phyloP scores from a whole-genome alignment of 2,888 invertebrate genomes.

The Plutella xylostella region DNA sequence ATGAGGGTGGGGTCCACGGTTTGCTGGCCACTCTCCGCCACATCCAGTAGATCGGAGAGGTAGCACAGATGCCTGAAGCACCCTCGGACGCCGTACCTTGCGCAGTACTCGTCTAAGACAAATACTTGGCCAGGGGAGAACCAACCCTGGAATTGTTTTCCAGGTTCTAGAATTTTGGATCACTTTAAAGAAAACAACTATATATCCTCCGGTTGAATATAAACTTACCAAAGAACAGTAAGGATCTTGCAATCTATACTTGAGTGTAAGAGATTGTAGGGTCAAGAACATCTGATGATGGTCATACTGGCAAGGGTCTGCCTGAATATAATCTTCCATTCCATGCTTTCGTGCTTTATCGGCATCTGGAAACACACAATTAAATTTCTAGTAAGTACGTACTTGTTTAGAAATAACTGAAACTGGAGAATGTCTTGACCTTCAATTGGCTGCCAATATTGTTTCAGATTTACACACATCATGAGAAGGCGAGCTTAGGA shows the following conservation, averaged over 20 bases:
- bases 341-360: conserved; percentile 98
- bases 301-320: conserved; percentile 98
- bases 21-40: conserved; percentile 89
- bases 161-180: no score
- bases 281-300: conserved; percentile 93
- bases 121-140: conserved; percentile 99
- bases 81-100: conserved; percentile 95
- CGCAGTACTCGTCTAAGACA: conserved; percentile 98
- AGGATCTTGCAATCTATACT: conserved; percentile 97
- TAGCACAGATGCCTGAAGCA: conserved; percentile 98
- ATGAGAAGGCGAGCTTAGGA: no score
- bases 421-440: no score
- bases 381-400: no score
- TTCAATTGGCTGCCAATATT: no score
- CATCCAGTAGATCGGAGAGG: conserved; percentile 92
- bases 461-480: no score
- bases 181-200: no score
- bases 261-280: conserved; percentile 92
- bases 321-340: conserved; percentile 99
- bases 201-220: no score
- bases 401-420: no score
- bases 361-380: no score
- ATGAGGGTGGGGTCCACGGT: conserved; percentile 99
- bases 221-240: conserved; percentile 92
- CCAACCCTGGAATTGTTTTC: conserved; percentile 97